These are phyloP conservation scores for Condylostylus longicornis DNA, from an alignment of 1,140 invertebrate genomes.

Conservation along the genomic window DNA sequence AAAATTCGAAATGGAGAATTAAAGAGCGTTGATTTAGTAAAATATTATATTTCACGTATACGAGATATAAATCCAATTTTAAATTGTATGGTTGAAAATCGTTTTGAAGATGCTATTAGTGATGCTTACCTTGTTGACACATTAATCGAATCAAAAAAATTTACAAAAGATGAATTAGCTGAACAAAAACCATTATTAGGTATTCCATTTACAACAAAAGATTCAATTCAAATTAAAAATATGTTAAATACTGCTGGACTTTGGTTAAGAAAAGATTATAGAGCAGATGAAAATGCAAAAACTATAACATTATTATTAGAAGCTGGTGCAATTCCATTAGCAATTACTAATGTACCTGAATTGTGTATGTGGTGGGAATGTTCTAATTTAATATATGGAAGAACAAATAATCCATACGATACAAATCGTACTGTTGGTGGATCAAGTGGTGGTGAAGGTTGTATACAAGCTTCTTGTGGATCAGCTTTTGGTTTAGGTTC, in stretches of 20 bases:
- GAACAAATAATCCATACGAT: slow-evolving; percentile 82
- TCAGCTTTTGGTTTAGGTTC: slow-evolving; percentile 74
- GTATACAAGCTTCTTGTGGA: slow-evolving; percentile 48
- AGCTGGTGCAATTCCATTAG: slow-evolving; percentile 76
- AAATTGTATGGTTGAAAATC: slow-evolving; percentile 67
- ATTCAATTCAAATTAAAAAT: slow-evolving; percentile 43
- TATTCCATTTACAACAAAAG: slow-evolving; percentile 75
- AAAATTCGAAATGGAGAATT: slow-evolving; percentile 68
- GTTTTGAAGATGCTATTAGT: slow-evolving; percentile 57
- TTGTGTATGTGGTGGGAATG: slow-evolving; percentile 91
- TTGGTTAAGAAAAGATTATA: slow-evolving; percentile 39
- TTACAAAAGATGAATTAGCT: slow-evolving; percentile 40
- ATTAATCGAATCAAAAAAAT: slow-evolving; percentile 44
- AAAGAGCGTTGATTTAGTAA: slow-evolving; percentile 57
- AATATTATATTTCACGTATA: slow-evolving; percentile 66
- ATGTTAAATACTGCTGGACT: slow-evolving; percentile 55
- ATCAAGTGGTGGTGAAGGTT: slow-evolving; percentile 67
- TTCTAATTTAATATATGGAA: slow-evolving; percentile 75
- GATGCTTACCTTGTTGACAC: slow-evolving; percentile 58
- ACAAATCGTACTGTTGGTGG: slow-evolving; percentile 71
- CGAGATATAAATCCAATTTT: slow-evolving; percentile 62
- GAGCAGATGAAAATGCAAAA: slow-evolving; percentile 54
- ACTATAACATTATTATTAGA: slow-evolving; percentile 50
- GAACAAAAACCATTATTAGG: slow-evolving; percentile 64
- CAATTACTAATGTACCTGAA: slow-evolving; percentile 83